These are phyloP conservation scores for Hedya salicella DNA, from an alignment of 2,888 invertebrate genomes.

Conservation along the genomic window DNA sequence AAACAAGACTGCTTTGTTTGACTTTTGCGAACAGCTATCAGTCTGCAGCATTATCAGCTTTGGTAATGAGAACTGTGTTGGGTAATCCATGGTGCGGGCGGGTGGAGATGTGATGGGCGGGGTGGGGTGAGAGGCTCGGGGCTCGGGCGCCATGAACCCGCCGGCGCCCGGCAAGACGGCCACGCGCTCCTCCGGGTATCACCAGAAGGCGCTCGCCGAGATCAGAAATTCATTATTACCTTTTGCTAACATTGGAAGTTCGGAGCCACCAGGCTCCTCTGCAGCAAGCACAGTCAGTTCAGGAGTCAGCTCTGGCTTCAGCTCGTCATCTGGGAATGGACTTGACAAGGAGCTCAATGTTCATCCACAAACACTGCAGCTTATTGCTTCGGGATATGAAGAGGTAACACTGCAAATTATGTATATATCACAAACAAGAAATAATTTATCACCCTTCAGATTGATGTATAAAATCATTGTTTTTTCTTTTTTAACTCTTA, in stretches of 20 bases:
- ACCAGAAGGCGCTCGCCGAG: conserved; percentile 94
- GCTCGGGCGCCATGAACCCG: conserved; percentile 86
- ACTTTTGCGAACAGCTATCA: conserved; percentile 17
- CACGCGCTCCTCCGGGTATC: conserved; percentile 91
- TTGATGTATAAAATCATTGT: no score
- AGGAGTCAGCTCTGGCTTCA: conserved; percentile 85
- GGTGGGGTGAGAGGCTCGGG: conserved; percentile 82
- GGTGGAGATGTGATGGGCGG: conserved; percentile 79
- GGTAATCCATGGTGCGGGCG: conserved; percentile 64
- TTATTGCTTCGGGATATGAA: conserved; percentile 89
- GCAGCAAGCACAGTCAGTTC: conserved; percentile 90
- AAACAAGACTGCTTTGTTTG: conserved; percentile 40
- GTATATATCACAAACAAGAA: not conserved
- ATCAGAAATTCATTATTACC: conserved; percentile 93
- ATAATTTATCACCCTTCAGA: not conserved
- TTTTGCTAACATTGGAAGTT: conserved; percentile 88
- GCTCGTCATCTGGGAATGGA: conserved; percentile 84
- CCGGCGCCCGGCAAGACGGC: conserved; percentile 87
- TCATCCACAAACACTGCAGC: conserved; percentile 87
- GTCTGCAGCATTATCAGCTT: conserved; percentile 32
- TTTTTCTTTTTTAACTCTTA: not conserved
- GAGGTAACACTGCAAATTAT: conserved; percentile 82
- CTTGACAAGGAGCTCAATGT: conserved; percentile 87
- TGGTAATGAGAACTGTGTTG: conserved; percentile 59
- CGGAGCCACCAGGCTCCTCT: conserved; percentile 88